Evolutionary conservation across 2,797 vertebrate species (phyloP), one percentile per base, ranked within the genome.

Genomic region (Limosa lapponica): DNA sequence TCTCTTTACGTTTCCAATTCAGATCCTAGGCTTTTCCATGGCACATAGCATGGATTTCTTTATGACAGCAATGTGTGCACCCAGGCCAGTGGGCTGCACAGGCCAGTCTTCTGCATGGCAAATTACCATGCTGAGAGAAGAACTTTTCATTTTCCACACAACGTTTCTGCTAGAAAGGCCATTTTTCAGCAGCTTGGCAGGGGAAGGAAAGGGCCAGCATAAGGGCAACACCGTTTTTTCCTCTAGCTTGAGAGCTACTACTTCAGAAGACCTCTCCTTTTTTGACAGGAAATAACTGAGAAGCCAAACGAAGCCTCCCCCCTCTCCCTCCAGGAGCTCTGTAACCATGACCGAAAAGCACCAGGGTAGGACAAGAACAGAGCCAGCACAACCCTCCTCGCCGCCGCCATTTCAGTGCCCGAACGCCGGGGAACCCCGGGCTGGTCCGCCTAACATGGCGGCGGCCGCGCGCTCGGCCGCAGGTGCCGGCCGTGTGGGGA

Each of bases 381-480:
- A 6, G 14, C 5, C 4, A 1, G 14, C 6, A 2, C 2, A 12
- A 3, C 7, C 3, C 55, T 2, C 11, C 5, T 8, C 16, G 11
- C 11, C 25, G 1, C 25, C 2, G 1, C 27, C 10, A 13, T 57
- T 48, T 49, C 28, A 22, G 36, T 2, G 1, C 17, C 19, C 2
- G 0, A 3, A 3, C 2, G 0, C 7, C 0, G 19, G 13, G 12
- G 4, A 5, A 15, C 0, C 0, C 24, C 2, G 8, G 4, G 0
- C 0, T 5, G 11, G 10, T 16, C n/a, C 4, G 4, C 14, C 0
- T 48, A 41, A 87, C 27, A 44, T 23, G 46, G 32, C 10, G 2
- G 24, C 20, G 2, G 10, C 37, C 15, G 0, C 8, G 4, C 9
- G 13, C 7, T 19, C 2, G 11, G 34, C 44, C 9, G 7, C 8